A percentile compares a stretch with the other conserved stretches of the same genome.
These are phyloP conservation scores for Orbicella faveolata DNA, from an alignment of 64 coral and sea anemone genomes.

Conservation along the genomic window DNA sequence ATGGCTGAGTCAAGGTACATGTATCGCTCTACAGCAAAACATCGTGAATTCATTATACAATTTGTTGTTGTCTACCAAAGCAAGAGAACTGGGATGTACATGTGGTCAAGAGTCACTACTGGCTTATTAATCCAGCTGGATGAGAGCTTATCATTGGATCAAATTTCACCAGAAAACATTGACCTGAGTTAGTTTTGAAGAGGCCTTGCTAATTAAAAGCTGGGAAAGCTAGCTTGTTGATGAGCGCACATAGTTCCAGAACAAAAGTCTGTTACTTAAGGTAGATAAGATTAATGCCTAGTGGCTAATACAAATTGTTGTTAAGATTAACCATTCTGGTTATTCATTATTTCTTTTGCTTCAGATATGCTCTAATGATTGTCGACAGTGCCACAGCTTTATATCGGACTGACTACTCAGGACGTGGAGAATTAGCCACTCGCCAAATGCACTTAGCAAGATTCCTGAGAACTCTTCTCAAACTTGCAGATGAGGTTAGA, in stretches of 20 bases:
- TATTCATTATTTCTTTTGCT: neutral
- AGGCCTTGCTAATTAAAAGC: no score
- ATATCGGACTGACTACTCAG: constrained; percentile 95
- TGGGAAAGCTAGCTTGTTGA: no score
- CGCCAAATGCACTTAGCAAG: constrained; percentile 96
- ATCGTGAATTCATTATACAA: neutral
- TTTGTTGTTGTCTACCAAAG: no score
- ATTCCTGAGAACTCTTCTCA: constrained; percentile 85
- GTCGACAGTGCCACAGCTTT: constrained; percentile 99
- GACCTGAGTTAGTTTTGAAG: no score
- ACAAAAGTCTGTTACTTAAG: neutral
- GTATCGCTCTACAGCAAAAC: neutral
- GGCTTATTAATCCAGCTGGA: no score
- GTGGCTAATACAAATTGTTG: neutral
- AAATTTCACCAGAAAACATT: no score
- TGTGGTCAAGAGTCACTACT: no score
- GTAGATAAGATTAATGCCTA: no score
- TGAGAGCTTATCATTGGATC: no score
- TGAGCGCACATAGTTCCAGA: no score
- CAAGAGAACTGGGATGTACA: no score
- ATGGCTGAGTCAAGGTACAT: constrained; percentile 93
- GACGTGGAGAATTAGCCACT: constrained; percentile 89
- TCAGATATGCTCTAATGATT: constrained; percentile 85
- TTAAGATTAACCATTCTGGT: neutral
- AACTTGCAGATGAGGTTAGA: constrained; percentile 89